Evolutionary conservation across 1,140 invertebrate species (phyloP).

Genomic region (Pogonomyrmex barbatus): DNA sequence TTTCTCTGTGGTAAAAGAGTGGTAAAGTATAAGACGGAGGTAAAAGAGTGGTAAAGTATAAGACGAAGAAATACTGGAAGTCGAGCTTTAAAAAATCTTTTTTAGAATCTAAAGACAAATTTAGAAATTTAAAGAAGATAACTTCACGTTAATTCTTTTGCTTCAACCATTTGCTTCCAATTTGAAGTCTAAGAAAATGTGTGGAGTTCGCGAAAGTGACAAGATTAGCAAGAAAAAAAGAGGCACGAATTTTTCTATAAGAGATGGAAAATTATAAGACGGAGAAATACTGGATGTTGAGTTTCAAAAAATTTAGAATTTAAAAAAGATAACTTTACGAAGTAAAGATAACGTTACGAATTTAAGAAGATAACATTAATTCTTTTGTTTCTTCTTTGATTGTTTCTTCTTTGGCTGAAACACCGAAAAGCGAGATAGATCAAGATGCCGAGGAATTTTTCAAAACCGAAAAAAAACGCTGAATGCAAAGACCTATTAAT

Average conservation of each 20-base stretch:
- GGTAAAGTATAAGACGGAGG: no score
- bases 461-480: not conserved
- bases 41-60: no score
- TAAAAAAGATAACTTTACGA: not conserved
- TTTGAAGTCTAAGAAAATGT: not conserved
- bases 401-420: not conserved
- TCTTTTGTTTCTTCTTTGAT: not conserved
- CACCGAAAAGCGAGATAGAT: not conserved
- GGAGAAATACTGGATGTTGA: not conserved
- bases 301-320: not conserved
- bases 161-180: not conserved
- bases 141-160: no score
- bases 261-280: not conserved
- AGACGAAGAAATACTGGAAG: no score
- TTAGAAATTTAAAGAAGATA: no score
- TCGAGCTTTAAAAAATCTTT: no score
- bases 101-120: no score
- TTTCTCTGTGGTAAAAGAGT: not conserved
- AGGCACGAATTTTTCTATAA: not conserved
- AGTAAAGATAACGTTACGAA: no score
- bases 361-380: no score
- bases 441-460: not conserved
- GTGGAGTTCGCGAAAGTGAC: not conserved
- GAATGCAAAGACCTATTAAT: not conserved
- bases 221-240: not conserved